A percentile compares a stretch with the other conserved stretches of the same genome.
Conservation (phyloP, 2,888 invertebrate species). For the Lydus trimaculatus region DNA sequence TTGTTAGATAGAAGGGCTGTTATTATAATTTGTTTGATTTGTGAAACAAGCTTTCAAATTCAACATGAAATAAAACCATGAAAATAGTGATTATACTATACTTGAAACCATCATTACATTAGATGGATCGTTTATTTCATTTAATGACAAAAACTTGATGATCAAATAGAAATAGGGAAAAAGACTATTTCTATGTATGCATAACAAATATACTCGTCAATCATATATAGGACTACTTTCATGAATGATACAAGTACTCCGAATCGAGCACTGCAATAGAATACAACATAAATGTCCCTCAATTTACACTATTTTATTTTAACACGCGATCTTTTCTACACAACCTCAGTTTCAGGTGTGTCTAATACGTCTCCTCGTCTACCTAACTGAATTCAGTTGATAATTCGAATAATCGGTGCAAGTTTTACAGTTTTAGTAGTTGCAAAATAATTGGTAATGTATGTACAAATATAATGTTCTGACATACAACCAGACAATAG, state of each 20-base stretch:
- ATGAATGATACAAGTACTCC: neutral
- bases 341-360: no score
- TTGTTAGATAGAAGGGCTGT: conserved; percentile 39
- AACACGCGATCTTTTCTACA: no score
- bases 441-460: neutral
- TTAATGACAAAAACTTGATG: conserved; percentile 1
- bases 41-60: conserved; percentile 35
- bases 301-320: no score
- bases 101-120: conserved; percentile 31
- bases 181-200: neutral
- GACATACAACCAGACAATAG: neutral
- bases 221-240: neutral
- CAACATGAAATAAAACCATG: conserved; percentile 19
- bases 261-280: no score
- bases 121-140: neutral
- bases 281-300: no score
- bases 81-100: conserved; percentile 37
- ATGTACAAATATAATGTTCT: neutral
- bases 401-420: no score
- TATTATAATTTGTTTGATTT: conserved; percentile 55
- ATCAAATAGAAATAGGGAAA: neutral
- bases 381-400: no score
- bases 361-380: no score
- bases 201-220: neutral
- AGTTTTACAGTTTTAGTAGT: no score